These are phyloP conservation scores for Myrmophylax atrothorax DNA, from an alignment of 2,113 vertebrate species.

Conservation along the genomic window DNA sequence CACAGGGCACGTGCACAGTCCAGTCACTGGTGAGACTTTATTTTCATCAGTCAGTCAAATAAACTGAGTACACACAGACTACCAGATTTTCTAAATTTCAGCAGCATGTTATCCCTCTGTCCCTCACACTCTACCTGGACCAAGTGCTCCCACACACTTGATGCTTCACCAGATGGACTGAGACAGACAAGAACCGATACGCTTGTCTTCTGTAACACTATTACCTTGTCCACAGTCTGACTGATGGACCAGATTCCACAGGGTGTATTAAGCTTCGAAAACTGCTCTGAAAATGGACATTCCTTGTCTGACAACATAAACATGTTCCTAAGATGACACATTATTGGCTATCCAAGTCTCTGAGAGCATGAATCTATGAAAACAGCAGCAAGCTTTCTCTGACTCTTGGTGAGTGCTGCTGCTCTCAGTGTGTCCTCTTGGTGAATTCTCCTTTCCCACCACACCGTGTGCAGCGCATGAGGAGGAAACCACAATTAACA, in stretches of 20 bases:
- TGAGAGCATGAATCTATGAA: not conserved
- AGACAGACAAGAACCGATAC: not conserved
- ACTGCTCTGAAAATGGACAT: not conserved
- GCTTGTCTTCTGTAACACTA: accelerated
- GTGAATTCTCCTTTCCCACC: not conserved
- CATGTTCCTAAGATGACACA: accelerated
- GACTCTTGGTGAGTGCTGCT: not conserved
- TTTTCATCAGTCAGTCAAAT: not conserved
- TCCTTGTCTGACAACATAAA: not conserved
- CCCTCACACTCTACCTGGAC: not conserved
- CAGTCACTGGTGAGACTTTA: not conserved
- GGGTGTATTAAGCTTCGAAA: not conserved
- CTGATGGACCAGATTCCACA: not conserved
- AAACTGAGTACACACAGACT: not conserved
- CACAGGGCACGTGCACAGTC: accelerated
- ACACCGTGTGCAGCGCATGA: not conserved
- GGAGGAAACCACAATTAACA: not conserved
- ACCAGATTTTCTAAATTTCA: not conserved
- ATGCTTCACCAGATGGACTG: not conserved
- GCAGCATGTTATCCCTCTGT: not conserved
- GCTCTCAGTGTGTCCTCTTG: not conserved
- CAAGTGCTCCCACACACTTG: not conserved
- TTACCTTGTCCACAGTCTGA: not conserved
- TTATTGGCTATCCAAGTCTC: not conserved
- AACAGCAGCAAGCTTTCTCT: not conserved